Base-by-base conservation (phyloP, 2,888 invertebrate species). In the Drosophila atroscutellata region DNA sequence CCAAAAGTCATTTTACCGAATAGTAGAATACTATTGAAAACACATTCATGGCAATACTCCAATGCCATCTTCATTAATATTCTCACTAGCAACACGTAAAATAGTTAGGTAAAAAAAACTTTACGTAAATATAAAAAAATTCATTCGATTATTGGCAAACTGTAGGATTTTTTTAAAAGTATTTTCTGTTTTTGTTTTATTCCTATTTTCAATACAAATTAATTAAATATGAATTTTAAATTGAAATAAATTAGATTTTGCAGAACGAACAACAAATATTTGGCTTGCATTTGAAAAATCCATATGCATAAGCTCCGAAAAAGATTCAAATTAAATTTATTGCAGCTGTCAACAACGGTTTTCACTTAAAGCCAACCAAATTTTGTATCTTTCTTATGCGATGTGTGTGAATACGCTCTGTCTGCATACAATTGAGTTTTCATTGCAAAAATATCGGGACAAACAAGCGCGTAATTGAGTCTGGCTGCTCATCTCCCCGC, bases 401-500 rank as follows among this genome's bases (percentile, higher is more conserved):
- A 1, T 11, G 11, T 28, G 9, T 50, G 28, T 36, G 6, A 26
- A 30, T 36, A 50, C 15, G 13, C 9, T 30, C 58, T 49, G 30
- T 39, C 47, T 72, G 67, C 67, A 69, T 63, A 57, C 75, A 82
- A 83, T 83, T 84, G 68, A 75, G 80, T 79, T 76, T 74, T 72
- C 79, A 83, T 74, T 76, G 77, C 79, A 57, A 68, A 83, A 85
- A 77, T 75, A 80, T 80, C 74, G 67, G 61, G 58, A 65, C 81
- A 86, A 86, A 86, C 84, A 86, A 74, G 86, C 74, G 69, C 77
- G 81, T 84, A 87, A 86, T 85, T 85, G 83, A 85, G 82, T 85
- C 87, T 71, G 87, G 52, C 58, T 56, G 42, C 52, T 28, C 8
- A 39, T 13, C 37, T 9, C 15, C 11, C 5, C n/a, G 1, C 28